phyloP scores from a whole-genome alignment of 2,888 invertebrate species.

The Leptopterna dolabrata region DNA sequence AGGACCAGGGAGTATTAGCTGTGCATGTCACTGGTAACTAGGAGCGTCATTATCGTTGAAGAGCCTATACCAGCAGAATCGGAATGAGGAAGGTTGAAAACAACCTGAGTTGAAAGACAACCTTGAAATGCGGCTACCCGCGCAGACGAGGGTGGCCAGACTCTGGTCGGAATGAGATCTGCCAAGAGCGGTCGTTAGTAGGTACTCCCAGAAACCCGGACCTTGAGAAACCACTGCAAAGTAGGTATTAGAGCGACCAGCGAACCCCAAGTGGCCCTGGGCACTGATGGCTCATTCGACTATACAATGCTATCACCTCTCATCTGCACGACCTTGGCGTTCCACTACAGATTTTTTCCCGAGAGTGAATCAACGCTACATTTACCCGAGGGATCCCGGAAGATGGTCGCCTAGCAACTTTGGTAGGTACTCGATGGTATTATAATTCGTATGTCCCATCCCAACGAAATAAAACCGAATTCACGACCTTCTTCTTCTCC shows the following conservation, averaged over 20 bases:
- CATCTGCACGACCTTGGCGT: conserved; percentile 33
- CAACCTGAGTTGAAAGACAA: not conserved
- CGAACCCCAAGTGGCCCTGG: not conserved
- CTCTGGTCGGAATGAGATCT: not conserved
- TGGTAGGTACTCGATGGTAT: too few relatives aligned
- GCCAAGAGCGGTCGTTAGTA: not conserved
- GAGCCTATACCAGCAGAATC: not conserved
- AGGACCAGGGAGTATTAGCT: not conserved
- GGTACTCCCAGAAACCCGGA: conserved; percentile 1
- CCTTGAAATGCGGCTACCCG: conserved; percentile 34
- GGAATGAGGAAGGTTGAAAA: conserved; percentile 18
- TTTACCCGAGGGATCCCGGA: not conserved
- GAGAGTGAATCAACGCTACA: not conserved
- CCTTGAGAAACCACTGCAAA: conserved; percentile 9
- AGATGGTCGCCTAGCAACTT: not conserved
- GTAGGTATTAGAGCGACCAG: conserved; percentile 23
- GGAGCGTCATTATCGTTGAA: not conserved
- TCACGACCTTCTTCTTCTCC: too few relatives aligned
- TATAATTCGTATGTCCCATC: too few relatives aligned
- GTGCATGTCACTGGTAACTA: not conserved
- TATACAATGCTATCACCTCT: conserved; percentile 37
- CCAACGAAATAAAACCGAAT: too few relatives aligned
- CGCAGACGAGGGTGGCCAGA: not conserved
- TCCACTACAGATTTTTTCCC: not conserved
- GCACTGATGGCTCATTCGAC: not conserved